Evolutionary conservation across 2,797 vertebrate species (phyloP).

Genomic region (Chanos chanos): DNA sequence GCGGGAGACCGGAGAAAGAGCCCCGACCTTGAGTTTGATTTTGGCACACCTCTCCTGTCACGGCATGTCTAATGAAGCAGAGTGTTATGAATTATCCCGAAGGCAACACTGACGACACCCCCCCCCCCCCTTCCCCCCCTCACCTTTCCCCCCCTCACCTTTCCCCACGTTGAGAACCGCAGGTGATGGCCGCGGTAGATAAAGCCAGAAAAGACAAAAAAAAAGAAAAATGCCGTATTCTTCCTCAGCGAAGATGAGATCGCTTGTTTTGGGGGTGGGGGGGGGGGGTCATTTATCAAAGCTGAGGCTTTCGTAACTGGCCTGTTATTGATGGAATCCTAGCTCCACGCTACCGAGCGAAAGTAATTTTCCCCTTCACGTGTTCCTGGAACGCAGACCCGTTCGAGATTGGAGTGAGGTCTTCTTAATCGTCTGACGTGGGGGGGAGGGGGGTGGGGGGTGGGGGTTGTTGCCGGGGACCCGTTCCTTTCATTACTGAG

Average conservation of each 20-base stretch:
- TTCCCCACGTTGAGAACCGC: conserved; percentile 10
- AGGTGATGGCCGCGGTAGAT: conserved; percentile 39
- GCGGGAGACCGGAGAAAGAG: conserved; percentile 16
- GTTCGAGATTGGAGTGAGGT: conserved; percentile 17
- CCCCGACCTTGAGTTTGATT: conserved; percentile 33
- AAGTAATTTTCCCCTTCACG: conserved; percentile 57
- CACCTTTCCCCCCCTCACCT: conserved; percentile 15
- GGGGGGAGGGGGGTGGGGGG: no score
- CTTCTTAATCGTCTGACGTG: conserved; percentile 37
- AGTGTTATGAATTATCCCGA: conserved; percentile 51
- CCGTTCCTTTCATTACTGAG: conserved; percentile 45
- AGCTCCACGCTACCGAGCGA: conserved; percentile 43
- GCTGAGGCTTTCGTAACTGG: conserved; percentile 62
- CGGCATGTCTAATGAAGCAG: conserved; percentile 33
- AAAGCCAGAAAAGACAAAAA: conserved; percentile 15
- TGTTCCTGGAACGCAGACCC: conserved; percentile 41
- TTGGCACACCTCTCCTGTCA: conserved; percentile 1
- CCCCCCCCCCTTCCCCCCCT: neutral
- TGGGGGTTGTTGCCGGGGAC: conserved; percentile 49
- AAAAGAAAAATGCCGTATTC: conserved; percentile 40
- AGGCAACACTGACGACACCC: conserved; percentile 28
- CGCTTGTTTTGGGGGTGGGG: no score
- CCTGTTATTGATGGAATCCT: conserved; percentile 40
- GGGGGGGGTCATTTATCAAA: conserved; percentile 60
- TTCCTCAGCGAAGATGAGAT: conserved; percentile 37